phyloP scores from a whole-genome alignment of 2,113 vertebrate species.

The Dasyprocta punctata region DNA sequence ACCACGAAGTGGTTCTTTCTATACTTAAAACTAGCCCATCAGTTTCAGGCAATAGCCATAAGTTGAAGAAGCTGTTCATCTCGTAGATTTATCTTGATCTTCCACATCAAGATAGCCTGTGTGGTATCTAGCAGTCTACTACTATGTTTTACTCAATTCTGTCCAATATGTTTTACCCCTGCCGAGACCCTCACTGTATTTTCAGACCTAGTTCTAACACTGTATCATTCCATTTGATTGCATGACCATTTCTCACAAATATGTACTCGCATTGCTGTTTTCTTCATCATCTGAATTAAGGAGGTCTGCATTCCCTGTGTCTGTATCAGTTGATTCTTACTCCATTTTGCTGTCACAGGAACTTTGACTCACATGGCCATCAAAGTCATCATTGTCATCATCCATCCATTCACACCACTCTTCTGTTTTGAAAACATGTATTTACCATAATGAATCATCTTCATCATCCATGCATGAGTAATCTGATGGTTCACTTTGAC shows the following conservation, averaged over 20 bases:
- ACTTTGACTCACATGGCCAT: neutral
- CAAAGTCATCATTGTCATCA: neutral
- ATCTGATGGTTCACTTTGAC: neutral
- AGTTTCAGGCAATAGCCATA: neutral
- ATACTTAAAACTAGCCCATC: neutral
- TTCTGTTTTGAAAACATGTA: neutral
- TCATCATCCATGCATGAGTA: neutral
- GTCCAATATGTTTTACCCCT: neutral
- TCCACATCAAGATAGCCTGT: neutral
- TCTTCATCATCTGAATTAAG: neutral
- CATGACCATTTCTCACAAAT: neutral
- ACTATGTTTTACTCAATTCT: neutral
- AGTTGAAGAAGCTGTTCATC: slow-evolving; percentile 39
- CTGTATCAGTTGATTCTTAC: neutral
- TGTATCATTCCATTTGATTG: neutral
- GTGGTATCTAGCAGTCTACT: neutral
- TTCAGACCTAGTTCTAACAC: neutral
- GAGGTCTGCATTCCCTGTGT: neutral
- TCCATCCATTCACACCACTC: neutral
- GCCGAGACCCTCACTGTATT: neutral
- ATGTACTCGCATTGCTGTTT: neutral
- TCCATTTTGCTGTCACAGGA: neutral
- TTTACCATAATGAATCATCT: neutral
- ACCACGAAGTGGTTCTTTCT: neutral
- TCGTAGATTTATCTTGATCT: neutral